Evolutionary conservation across 2,888 invertebrate genomes (phyloP), one percentile per base, ranked within the genome.

Genomic region (Dryocosmus kuriphilus): DNA sequence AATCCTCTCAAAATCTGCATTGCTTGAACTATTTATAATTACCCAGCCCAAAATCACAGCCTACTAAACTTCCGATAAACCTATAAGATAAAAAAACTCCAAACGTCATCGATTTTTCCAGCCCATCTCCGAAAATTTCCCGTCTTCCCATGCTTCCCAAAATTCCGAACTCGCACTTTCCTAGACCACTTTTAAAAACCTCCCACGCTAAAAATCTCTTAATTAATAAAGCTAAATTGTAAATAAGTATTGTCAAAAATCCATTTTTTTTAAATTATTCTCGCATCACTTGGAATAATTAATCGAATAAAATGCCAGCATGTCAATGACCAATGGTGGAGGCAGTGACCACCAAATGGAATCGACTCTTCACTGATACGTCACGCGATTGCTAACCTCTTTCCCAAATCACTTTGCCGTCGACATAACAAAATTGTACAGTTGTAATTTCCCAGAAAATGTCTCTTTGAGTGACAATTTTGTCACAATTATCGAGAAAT

Each of bases 341-440:
- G 83, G 74, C 81, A 85, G 85, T 85, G 87, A 88, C 82, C 84
- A 80, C 74, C 80, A 90, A 90, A 90, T 90, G 90, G 90, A 90
- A 90, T 90, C 88, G 88, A 89, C 88, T 83, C 82, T 85, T 88
- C 86, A 84, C 88, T 90, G 90, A 90, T 90, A 90, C 90, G 90
- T 90, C 90, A 90, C 88, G 86, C 89, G 86, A 90, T 90, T 85
- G 88, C 86, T 90, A 90, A 90, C 90, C 90, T 90, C 89, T 86
- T 83, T 65, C 30, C 14, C 75, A 65, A 78, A 75, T 81, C 75
- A 73, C 38, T 38, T 55, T 77, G 22, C 57, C 63, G 16, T 38
- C 6, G n/a, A 35, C 62, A 5, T 27, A 74, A 16, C 67, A 38
- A 77, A 74, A 76, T 55, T 61, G 16, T 24, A 19, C 46, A 32